Conservation (phyloP, 2,113 vertebrate genomes). For the Naja naja region DNA sequence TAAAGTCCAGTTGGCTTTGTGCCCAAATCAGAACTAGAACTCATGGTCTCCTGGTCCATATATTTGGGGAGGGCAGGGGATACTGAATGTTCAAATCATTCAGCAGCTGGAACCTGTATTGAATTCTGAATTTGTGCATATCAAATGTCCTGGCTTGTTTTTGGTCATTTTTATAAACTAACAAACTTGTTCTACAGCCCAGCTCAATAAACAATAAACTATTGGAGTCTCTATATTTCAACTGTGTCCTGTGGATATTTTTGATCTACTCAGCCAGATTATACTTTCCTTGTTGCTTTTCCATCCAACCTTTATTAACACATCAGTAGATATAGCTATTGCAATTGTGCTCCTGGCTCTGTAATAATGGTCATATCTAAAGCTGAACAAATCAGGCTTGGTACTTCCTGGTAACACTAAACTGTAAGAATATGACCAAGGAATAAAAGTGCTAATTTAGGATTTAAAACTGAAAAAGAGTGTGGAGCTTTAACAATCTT, state of each 20-base stretch:
- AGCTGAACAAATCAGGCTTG: not conserved
- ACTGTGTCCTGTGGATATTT: constrained; percentile 10
- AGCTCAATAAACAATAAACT: not conserved
- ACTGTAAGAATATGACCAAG: not conserved
- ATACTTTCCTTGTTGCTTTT: not conserved
- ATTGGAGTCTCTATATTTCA: not conserved
- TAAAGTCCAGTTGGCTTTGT: not conserved
- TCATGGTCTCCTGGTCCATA: not conserved
- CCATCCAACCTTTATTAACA: not conserved
- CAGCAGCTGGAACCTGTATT: not conserved
- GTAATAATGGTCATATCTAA: not conserved
- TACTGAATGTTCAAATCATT: constrained; percentile 9
- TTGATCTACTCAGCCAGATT: not conserved
- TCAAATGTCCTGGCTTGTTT: not conserved
- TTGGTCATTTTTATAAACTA: not conserved
- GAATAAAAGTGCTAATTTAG: not conserved
- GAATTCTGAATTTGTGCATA: not conserved
- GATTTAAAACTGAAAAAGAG: not conserved
- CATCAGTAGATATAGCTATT: not conserved
- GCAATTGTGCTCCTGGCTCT: not conserved
- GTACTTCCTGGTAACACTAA: not conserved
- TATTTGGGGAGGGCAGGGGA: not conserved
- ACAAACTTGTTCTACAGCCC: not conserved
- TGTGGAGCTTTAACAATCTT: not conserved
- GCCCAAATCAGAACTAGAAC: not conserved